A percentile compares a stretch with the other conserved stretches of the same genome.
These are phyloP conservation scores for Calypte anna DNA, from an alignment of 2,113 vertebrate genomes.

Conservation along the genomic window DNA sequence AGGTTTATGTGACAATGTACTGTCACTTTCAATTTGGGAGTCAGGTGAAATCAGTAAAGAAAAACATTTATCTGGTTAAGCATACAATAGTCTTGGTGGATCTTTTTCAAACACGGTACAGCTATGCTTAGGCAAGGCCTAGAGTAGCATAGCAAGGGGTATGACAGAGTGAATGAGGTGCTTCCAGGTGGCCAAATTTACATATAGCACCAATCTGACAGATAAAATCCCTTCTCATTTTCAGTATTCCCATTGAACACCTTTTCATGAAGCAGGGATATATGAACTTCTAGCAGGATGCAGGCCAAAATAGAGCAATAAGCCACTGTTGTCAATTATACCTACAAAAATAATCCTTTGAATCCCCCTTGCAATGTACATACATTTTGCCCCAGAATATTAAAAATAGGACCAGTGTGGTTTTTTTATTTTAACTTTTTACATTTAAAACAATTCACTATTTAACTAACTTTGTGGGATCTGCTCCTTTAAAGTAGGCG, in stretches of 20 bases:
- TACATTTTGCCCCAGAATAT: neutral
- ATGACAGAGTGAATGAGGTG: neutral
- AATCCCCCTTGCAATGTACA: neutral
- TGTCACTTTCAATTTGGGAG: neutral
- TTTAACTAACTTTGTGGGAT: conserved; percentile 93
- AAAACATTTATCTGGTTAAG: neutral
- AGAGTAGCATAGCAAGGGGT: neutral
- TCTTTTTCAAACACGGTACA: neutral
- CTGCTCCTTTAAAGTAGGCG: conserved; percentile 99
- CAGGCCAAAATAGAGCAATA: neutral
- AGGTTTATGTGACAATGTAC: neutral
- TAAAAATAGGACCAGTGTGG: neutral
- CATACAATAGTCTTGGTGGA: conserved; percentile 35
- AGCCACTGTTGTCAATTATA: neutral
- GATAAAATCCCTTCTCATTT: neutral
- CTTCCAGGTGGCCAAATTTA: neutral
- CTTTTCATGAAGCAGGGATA: neutral
- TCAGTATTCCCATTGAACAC: neutral
- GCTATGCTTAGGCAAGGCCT: neutral
- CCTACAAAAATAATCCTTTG: accelerated
- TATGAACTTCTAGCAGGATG: neutral
- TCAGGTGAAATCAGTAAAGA: neutral
- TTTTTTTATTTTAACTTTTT: conserved; percentile 13
- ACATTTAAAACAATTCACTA: conserved; percentile 65
- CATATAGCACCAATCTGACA: neutral